Evolutionary conservation across 1,140 invertebrate species (phyloP), one percentile per base, ranked within the genome.

Genomic region (Venturia canescens): DNA sequence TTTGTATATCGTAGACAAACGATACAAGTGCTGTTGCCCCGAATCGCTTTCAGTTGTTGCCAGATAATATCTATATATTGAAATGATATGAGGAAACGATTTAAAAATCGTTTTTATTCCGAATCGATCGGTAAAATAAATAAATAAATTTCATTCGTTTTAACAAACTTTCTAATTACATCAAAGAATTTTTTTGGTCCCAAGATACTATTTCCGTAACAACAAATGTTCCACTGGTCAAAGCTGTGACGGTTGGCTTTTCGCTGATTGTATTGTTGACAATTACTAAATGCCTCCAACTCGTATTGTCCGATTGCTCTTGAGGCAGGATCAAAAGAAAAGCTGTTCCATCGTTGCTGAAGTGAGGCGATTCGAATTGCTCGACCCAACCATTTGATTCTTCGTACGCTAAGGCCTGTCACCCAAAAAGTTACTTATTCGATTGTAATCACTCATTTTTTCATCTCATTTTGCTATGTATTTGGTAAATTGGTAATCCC

Each of bases 171-270:
- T 44, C 38, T 4, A 44, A 5, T 94, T 91, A 96, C 93, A 97
- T 93, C 71, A 93, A 88, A 80, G 95, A 91, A 60, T 93, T 93
- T 34, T 94, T 89, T 78, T 95, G 89, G 86, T 97, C 95, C 95
- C 96, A 98, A 27, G 94, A 93, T 3, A 97, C 90, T 80, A 99
- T 96, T 84, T 95, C 94, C 11, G 94, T 94, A 21, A 98, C 97
- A 78, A 96, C 95, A 88, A 94, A 96, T 79, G 93, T 93, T 31
- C 96, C 96, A 31, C 92, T 93, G 69, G 96, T 97, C 67, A 98
- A 90, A 63, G 95, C 94, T 76, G 90, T 90, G 69, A 89, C 83
- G 81, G 63, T 78, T 63, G 91, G 81, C 29, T 83, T 83, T 70
- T 72, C 75, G 34, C 77, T 91, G 81, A 67, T 87, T 48, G 84